phyloP scores from a whole-genome alignment of 2,113 vertebrate genomes.

The Pteruthius melanotis region DNA sequence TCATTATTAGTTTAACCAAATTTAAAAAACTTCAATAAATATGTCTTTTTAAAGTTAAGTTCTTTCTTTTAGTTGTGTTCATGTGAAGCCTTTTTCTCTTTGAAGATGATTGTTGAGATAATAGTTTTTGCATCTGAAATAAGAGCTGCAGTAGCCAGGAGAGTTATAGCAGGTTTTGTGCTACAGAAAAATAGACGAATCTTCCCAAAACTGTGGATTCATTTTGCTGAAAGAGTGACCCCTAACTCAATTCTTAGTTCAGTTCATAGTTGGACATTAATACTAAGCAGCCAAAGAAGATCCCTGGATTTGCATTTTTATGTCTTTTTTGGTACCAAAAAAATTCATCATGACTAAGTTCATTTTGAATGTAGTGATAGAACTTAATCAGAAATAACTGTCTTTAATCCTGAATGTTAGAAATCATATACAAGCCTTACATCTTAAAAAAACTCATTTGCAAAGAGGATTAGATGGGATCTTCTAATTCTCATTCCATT shows the following conservation, averaged over 20 bases:
- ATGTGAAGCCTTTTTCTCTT: not conserved
- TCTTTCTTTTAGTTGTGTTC: not conserved
- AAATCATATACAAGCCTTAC: not conserved
- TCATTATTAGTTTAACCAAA: not conserved
- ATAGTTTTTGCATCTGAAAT: not conserved
- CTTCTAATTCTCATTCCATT: conserved; percentile 3
- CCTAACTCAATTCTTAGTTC: not conserved
- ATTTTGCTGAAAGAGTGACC: not conserved
- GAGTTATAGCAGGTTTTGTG: not conserved
- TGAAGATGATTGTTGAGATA: not conserved
- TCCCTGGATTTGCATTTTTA: conserved; percentile 31
- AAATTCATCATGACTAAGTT: not conserved
- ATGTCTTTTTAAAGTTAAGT: not conserved
- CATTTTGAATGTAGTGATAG: not conserved
- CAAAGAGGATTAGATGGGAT: not conserved
- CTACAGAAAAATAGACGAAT: not conserved
- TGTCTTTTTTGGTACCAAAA: not conserved
- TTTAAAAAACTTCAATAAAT: not conserved
- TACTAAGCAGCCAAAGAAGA: not conserved
- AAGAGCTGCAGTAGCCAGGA: not conserved
- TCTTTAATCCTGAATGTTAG: not conserved
- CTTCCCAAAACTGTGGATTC: not conserved
- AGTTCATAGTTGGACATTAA: not conserved
- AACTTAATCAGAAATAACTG: conserved; percentile 1
- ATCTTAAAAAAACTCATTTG: not conserved